These are phyloP conservation scores for Apostichopus japonicus DNA, from an alignment of 35 echinoderm and acorn worm genomes.

Conservation along the genomic window DNA sequence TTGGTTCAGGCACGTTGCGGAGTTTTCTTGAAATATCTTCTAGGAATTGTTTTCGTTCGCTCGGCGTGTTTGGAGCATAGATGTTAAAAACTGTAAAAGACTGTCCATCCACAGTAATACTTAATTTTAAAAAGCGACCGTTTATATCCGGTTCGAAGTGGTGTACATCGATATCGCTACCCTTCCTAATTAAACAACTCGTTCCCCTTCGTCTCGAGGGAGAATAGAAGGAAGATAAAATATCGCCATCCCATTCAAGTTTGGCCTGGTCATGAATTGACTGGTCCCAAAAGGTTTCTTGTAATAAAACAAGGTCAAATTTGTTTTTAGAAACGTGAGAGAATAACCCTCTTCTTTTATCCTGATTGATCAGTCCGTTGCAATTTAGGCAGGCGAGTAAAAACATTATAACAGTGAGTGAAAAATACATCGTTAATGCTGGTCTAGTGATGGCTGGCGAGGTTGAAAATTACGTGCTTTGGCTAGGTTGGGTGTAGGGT, in stretches of 20 bases:
- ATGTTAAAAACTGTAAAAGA: neutral
- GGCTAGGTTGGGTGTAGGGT: neutral
- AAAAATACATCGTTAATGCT: neutral
- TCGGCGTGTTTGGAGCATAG: neutral
- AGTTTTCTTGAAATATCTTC: neutral
- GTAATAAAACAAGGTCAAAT: neutral
- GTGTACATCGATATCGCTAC: neutral
- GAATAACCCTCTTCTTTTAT: neutral
- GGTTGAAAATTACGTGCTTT: neutral
- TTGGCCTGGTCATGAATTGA: neutral
- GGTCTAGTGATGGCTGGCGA: neutral
- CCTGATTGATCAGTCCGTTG: slow-evolving; percentile 3
- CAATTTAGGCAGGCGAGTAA: slow-evolving; percentile 13
- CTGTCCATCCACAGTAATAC: neutral
- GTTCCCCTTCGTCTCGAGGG: neutral
- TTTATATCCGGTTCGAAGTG: neutral
- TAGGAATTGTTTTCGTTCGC: neutral
- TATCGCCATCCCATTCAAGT: neutral
- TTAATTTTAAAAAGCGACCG: neutral
- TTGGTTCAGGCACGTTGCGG: neutral
- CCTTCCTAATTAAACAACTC: neutral
- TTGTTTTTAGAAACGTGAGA: neutral
- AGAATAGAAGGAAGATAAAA: neutral
- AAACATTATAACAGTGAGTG: neutral
- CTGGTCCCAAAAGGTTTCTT: slow-evolving; percentile 18